These are phyloP conservation scores for Salvator merianae DNA, from an alignment of 2,113 vertebrate genomes.

Conservation along the genomic window DNA sequence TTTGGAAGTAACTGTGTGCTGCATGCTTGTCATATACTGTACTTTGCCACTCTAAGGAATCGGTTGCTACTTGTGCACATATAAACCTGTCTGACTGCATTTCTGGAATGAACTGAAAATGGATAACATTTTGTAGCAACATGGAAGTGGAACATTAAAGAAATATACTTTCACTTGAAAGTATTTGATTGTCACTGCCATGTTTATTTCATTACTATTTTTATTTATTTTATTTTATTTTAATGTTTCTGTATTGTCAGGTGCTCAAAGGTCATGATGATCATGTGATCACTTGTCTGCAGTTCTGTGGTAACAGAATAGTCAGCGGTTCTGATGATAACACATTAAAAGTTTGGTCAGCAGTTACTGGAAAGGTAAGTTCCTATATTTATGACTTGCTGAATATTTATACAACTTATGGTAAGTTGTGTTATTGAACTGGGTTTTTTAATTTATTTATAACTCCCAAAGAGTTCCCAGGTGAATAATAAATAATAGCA, in stretches of 20 bases:
- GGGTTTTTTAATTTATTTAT: neutral
- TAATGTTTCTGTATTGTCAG: conserved; percentile 62
- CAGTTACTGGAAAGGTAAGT: conserved; percentile 95
- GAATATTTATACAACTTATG: neutral
- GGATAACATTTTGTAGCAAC: neutral
- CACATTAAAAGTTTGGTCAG: conserved; percentile 98
- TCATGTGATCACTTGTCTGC: conserved; percentile 97
- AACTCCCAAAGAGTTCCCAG: too few relatives aligned
- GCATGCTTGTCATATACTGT: too few relatives aligned
- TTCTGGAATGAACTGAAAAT: neutral
- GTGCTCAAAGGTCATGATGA: conserved; percentile 99
- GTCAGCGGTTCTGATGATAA: conserved; percentile 99
- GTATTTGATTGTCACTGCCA: too few relatives aligned
- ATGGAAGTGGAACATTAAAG: conserved; percentile 16
- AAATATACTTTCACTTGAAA: conserved; percentile 43
- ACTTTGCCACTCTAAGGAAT: neutral
- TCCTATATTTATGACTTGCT: neutral
- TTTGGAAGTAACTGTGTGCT: neutral
- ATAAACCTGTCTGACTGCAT: neutral
- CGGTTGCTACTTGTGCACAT: neutral
- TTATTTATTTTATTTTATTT: neutral
- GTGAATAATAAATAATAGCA: too few relatives aligned
- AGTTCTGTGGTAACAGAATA: conserved; percentile 97
- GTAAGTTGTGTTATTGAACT: neutral
- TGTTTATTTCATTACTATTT: neutral